These are phyloP conservation scores for Sternotherus odoratus DNA, from an alignment of 2,797 vertebrate species.

Conservation along the genomic window DNA sequence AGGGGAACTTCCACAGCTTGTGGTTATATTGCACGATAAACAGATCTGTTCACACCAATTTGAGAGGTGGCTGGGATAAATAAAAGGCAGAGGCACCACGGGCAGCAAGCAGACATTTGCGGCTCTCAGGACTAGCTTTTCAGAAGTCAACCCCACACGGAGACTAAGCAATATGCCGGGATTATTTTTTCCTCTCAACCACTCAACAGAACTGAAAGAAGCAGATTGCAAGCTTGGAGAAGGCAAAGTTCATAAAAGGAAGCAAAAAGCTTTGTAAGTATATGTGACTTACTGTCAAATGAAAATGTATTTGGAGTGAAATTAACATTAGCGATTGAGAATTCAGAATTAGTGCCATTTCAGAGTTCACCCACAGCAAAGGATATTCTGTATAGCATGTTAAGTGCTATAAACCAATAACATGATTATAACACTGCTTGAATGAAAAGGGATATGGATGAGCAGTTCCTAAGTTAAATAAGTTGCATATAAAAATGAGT, in stretches of 20 bases:
- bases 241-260: conserved; percentile 74
- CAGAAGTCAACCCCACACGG: not conserved
- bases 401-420: not conserved
- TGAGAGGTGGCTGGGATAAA: conserved; percentile 45
- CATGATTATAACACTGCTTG: not conserved
- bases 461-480: not conserved
- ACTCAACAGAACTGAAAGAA: conserved; percentile 70
- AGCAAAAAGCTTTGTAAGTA: conserved; percentile 83
- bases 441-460: not conserved
- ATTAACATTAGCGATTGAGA: not conserved
- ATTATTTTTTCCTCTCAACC: conserved; percentile 72
- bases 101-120: conserved; percentile 3
- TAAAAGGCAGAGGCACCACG: conserved; percentile 71
- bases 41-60: conserved; percentile 59
- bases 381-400: not conserved
- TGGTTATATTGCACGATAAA: conserved; percentile 78
- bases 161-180: conserved; percentile 75
- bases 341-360: not conserved
- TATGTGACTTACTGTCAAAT: not conserved
- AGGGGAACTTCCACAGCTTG: conserved; percentile 81
- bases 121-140: not conserved
- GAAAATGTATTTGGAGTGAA: not conserved
- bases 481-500: not conserved
- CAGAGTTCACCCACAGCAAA: not conserved
- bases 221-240: conserved; percentile 59